Evolutionary conservation across 2,888 invertebrate genomes (phyloP), one percentile per base, ranked within the genome.

Genomic region (Eupithecia tripunctaria): DNA sequence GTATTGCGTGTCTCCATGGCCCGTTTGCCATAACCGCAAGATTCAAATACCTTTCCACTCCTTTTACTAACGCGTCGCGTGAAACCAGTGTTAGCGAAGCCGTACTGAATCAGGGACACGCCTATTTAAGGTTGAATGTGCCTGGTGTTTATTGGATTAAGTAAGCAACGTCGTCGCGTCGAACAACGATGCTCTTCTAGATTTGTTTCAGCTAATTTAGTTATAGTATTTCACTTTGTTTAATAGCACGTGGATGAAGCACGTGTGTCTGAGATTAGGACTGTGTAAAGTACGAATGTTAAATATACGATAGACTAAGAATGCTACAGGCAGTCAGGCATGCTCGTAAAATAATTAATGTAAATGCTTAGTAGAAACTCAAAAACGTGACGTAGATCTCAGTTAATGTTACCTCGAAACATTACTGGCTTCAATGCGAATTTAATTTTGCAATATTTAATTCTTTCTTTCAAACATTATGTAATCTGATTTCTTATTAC

Each of bases 61-160:
- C 65, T 66, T 75, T 70, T 70, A 67, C 38, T 63, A 74, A 74
- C 56, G 74, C 71, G 71, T 75, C 60, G 73, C 67, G 70, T 74
- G 78, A 84, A 86, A 86, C 82, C 84, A 84, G 81, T 79, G 84
- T 84, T 80, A 80, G 79, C 29, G 91, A 92, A 92, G 88, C 92
- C 91, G 47, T 87, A 88, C 74, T 76, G 81, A 84, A 84, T 85
- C 85, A 82, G 82, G 83, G 82, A 81, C 79, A 71, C 80, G 76
- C 78, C 83, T 81, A 86, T 84, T 86, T 85, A 85, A 63, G 84
- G 83, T 85, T 82, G 85, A 84, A 84, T 84, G 80, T 82, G 85
- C 84, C 85, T 84, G 86, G 79, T 82, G 82, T 85, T 85, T 90
- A 93, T 92, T 93, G 85, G 90, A 92, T 93, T 91, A 92, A 70